Evolutionary conservation across 1,140 invertebrate genomes (phyloP).

Genomic region (Dreissena polymorpha): DNA sequence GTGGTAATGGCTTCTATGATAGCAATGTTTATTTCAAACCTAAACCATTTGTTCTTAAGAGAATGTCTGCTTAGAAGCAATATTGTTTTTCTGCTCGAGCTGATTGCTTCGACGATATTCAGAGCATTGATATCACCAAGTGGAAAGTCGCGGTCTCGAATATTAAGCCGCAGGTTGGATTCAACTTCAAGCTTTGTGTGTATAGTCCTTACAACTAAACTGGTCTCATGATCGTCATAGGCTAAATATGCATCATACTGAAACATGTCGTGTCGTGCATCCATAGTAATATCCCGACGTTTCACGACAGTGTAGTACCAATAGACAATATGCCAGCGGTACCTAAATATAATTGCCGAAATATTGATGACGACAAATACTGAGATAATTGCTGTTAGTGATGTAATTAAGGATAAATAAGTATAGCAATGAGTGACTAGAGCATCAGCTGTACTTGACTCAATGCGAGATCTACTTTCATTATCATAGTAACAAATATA

Average conservation of each 20-base stretch:
- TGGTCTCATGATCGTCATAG: conserved; percentile 54
- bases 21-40: conserved; percentile 83
- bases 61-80: conserved; percentile 84
- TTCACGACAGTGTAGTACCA: conserved; percentile 41
- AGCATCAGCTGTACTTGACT: background rate
- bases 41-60: conserved; percentile 84
- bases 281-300: background rate
- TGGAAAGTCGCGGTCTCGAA: conserved; percentile 63
- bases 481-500: conserved; percentile 27
- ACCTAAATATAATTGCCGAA: conserved; percentile 1
- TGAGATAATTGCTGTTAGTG: background rate
- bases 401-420: conserved; percentile 27
- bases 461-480: background rate
- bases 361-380: conserved; percentile 33
- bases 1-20: conserved; percentile 58
- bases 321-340: conserved; percentile 50
- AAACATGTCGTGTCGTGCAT: conserved; percentile 21
- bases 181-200: conserved; percentile 39
- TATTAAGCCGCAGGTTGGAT: conserved; percentile 48
- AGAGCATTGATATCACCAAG: conserved; percentile 81
- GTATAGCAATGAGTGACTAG: conserved; percentile 23
- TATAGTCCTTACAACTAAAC: conserved; percentile 50
- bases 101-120: conserved; percentile 83
- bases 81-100: conserved; percentile 83
- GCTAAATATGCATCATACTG: conserved; percentile 63